Conservation (phyloP, 2,113 vertebrate species). For the Sciurus niger region DNA sequence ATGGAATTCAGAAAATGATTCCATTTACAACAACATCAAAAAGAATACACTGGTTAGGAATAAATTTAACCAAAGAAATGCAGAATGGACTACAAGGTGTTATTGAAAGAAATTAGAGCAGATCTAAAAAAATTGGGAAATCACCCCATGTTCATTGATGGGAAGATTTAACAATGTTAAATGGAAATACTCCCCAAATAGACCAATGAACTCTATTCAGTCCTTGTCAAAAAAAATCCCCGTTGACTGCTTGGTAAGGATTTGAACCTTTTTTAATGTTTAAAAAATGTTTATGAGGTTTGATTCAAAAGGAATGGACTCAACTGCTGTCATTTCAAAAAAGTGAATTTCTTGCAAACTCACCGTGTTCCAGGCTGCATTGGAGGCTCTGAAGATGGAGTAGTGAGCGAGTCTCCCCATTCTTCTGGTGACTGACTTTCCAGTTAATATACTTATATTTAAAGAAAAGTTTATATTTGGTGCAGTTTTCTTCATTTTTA, state of each 20-base stretch:
- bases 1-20: slow-evolving; percentile 15
- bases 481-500: not conserved
- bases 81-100: not conserved
- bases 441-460: not conserved
- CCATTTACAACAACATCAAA: not conserved
- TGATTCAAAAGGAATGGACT: slow-evolving; percentile 2
- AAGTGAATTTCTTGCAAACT: not conserved
- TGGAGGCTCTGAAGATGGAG: not conserved
- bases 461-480: slow-evolving; percentile 6
- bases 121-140: not conserved
- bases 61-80: not conserved
- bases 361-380: not conserved
- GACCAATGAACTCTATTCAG: not conserved
- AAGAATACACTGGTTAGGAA: not conserved
- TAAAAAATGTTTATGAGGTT: not conserved
- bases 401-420: not conserved
- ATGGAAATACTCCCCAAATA: not conserved
- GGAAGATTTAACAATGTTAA: not conserved
- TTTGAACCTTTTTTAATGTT: not conserved
- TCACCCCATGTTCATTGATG: not conserved
- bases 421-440: not conserved
- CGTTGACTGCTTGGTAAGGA: not conserved
- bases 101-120: not conserved
- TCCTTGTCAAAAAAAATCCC: not conserved
- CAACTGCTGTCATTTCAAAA: not conserved